Base-by-base conservation (phyloP, 2,888 invertebrate genomes). In the Sympetrum striolatum region DNA sequence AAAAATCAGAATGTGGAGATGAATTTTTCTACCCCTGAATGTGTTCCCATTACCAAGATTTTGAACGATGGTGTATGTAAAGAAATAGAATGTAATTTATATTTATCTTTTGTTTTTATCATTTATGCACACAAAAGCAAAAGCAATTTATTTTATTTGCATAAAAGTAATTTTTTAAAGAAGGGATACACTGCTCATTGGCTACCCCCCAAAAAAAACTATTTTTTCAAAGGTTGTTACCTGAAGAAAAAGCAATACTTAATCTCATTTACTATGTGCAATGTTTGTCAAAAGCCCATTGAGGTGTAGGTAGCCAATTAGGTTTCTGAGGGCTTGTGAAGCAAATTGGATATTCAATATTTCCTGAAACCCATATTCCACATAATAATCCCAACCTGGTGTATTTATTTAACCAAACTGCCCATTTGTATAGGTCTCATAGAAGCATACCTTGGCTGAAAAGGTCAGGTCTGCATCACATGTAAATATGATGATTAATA, bases 171-270 rank as follows among this genome's bases (percentile, higher is more conserved):
- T 86, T 86, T 86, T 86, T 86, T 86, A 86, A 86, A 86, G 60
- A 86, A 86, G 86, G 86, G 86, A 86, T 86, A 86, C 58, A 86
- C 86, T 86, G 86, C 86, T 86, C 86, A 86, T 86, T 86, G 86
- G 86, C 86, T 86, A 86, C 58, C 86, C 86, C 53, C 53, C 53
- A 81, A n/a, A 86, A 86, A 86, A 86, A 60, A 86, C 86, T 91
- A 91, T 91, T 91, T 91, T 91, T 91, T 91, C 91, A 91, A 91
- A 91, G 91, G 91, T 91, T 91, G 91, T 91, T 91, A 91, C 91
- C 91, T 91, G 91, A 91, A 91, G 91, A 90, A 91, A 91, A 91
- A 91, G 91, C 91, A 91, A 91, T 91, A 91, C 91, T 91, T 91
- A 53, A 91, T 90, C 86, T 86, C 86, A 86, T 86, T 86, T 86